Evolutionary conservation across 2,113 vertebrate species (phyloP).

Genomic region (Pampusana beccarii): DNA sequence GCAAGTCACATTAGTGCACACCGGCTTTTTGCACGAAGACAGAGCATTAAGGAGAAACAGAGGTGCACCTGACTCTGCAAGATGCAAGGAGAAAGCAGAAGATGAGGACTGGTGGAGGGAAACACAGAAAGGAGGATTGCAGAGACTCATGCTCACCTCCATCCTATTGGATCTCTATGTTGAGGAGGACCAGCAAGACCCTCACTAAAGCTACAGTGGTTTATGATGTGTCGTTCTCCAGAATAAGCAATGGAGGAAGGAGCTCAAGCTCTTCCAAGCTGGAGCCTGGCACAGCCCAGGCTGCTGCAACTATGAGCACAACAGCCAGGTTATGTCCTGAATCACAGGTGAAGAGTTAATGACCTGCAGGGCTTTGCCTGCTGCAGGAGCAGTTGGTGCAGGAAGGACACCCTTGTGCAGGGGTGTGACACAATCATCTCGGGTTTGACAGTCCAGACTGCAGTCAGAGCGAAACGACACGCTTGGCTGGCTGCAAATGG

Average conservation of each 20-base stretch:
- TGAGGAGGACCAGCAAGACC: background rate
- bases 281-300: background rate
- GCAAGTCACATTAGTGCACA: background rate
- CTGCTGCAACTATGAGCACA: background rate
- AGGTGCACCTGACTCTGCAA: background rate
- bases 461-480: background rate
- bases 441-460: background rate
- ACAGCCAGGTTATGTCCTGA: background rate
- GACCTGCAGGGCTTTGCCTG: background rate
- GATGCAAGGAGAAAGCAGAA: background rate
- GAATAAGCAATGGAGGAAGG: background rate
- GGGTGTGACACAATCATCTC: background rate
- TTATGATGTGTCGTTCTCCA: background rate
- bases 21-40: background rate
- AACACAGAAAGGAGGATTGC: background rate
- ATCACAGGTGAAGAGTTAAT: background rate
- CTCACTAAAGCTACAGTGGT: background rate
- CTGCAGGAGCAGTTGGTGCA: background rate
- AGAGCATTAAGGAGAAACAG: background rate
- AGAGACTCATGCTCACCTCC: background rate
- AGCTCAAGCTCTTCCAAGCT: background rate
- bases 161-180: rapidly evolving
- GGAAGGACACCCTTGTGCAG: background rate
- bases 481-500: background rate
- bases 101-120: background rate